Evolutionary conservation across 2,888 invertebrate genomes (phyloP), one percentile per base, ranked within the genome.

Genomic region (Chaitophorus viminalis): DNA sequence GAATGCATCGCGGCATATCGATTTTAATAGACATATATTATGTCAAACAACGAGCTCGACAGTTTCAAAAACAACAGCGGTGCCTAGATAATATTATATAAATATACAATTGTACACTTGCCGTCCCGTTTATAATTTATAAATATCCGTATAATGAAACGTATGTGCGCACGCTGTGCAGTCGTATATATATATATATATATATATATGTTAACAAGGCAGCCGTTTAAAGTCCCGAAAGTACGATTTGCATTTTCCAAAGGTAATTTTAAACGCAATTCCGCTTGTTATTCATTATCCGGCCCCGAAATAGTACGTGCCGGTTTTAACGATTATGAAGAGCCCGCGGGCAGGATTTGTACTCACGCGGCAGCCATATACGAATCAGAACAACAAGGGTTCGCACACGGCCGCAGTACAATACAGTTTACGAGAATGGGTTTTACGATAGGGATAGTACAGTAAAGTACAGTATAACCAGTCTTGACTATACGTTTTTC

Each of bases 251-350:
- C 72, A 79, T 86, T 78, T 86, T 70, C 68, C 60, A 79, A 54
- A 79, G 79, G 74, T 79, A 79, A 85, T 85, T 77, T 85, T 21
- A 86, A 86, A 86, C 25, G 72, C 39, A 72, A 86, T 79, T 86
- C 79, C 72, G 36, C 36, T 72, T 72, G 86, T 86, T 78, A 65
- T 86, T 72, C 54, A 54, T 72, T 79, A 72, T 79, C 60, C 54
- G 25, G 54, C 72, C 5, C 60, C 31, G 21, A 72, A 85, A 84
- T 31, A 31, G 29, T 39, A 79, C 86, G 86, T 79, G 78, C 72
- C 9, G 78, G 72, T 25, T 29, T 86, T 86, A 78, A 86, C 70
- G 70, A 78, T 78, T 77, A 77, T 72, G 72, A 36, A 39, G 8
- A 65, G 29, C 29, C 60, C 60, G 8, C 54, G n/a, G 65, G 18